Percentiles rank a stretch among this genome's conserved stretches.
These are phyloP conservation scores for Centropus bengalensis DNA, from an alignment of 2,113 vertebrate species.

Conservation along the genomic window DNA sequence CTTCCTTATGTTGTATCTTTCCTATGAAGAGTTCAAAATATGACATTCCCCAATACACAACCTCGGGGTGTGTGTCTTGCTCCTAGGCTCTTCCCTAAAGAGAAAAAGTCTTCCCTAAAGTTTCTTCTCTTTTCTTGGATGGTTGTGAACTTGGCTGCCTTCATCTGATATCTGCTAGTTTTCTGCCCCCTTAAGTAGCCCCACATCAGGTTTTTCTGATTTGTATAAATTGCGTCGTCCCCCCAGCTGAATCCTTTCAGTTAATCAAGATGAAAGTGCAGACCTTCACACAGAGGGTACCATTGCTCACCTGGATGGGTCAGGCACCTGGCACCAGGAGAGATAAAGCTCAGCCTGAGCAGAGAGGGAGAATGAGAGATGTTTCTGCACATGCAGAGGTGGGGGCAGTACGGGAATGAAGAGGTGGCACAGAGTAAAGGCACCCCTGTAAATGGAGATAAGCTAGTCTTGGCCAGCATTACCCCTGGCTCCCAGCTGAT, in stretches of 20 bases:
- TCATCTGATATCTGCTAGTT: neutral
- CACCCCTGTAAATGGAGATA: neutral
- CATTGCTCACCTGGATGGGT: neutral
- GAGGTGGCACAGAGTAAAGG: rapidly evolving
- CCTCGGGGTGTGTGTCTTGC: neutral
- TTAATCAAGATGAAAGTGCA: neutral
- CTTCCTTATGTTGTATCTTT: rapidly evolving
- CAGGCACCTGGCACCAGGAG: neutral
- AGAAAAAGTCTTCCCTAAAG: neutral
- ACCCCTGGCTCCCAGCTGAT: neutral
- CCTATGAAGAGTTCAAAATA: rapidly evolving
- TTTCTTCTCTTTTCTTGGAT: neutral
- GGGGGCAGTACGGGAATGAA: neutral
- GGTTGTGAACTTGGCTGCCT: neutral
- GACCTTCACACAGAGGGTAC: neutral
- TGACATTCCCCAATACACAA: rapidly evolving
- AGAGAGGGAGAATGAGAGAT: neutral
- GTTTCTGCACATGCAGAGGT: neutral
- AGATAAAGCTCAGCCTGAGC: neutral
- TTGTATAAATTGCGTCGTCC: neutral
- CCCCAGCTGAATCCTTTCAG: rapidly evolving
- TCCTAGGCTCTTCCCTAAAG: neutral
- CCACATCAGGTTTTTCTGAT: neutral
- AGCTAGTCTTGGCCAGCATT: neutral
- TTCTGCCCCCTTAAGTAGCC: neutral